Evolutionary conservation across 1,140 invertebrate species (phyloP).

Genomic region (Drosophila santomea): DNA sequence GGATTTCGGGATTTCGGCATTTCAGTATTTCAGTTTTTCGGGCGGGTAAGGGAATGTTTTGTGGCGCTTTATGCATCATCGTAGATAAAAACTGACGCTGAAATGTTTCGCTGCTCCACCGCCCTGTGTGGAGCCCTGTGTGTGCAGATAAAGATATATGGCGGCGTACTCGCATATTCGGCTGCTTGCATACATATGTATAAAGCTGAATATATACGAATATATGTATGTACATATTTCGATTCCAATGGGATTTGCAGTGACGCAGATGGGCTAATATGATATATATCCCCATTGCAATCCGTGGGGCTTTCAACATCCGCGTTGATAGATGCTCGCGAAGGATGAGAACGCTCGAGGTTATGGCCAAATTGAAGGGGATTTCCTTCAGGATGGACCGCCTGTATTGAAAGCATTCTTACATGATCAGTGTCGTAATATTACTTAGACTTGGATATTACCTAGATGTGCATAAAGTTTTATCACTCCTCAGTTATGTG

Average conservation of each 20-base stretch:
- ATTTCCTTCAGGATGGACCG: background rate
- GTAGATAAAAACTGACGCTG: slow-evolving; percentile 66
- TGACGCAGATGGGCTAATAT: slow-evolving; percentile 42
- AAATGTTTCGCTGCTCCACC: slow-evolving; percentile 49
- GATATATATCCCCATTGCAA: slow-evolving; percentile 51
- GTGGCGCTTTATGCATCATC: slow-evolving; percentile 53
- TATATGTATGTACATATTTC: slow-evolving; percentile 45
- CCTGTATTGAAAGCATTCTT: background rate
- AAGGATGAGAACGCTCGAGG: slow-evolving; percentile 6
- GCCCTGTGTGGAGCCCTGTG: slow-evolving; percentile 13
- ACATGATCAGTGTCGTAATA: too few relatives aligned
- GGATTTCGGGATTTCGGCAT: background rate
- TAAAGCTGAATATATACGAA: slow-evolving; percentile 39
- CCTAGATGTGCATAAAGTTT: too few relatives aligned
- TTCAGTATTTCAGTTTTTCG: too few relatives aligned
- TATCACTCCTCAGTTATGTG: too few relatives aligned
- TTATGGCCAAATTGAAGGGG: slow-evolving; percentile 2
- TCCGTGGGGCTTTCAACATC: slow-evolving; percentile 20
- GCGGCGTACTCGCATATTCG: background rate
- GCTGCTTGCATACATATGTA: slow-evolving; percentile 45
- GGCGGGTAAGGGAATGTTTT: slow-evolving; percentile 3
- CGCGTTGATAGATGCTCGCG: slow-evolving; percentile 39
- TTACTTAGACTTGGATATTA: too few relatives aligned
- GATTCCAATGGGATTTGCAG: slow-evolving; percentile 28
- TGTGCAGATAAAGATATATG: slow-evolving; percentile 36